Evolutionary conservation across 2,113 vertebrate genomes (phyloP).

Genomic region (Malurus elegans): DNA sequence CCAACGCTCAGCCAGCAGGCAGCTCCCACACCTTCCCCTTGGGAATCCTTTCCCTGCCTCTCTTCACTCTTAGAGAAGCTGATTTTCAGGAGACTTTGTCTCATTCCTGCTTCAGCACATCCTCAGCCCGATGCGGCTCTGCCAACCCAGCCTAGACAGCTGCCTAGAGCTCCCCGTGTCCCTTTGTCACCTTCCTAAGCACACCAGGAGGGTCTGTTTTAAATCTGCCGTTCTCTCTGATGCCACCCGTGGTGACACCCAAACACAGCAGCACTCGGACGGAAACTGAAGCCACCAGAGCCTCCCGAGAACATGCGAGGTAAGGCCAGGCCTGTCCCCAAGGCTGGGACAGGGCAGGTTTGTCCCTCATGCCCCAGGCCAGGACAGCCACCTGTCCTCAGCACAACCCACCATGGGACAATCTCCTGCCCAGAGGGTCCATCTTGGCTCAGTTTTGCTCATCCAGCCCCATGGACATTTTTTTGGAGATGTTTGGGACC

Average conservation of each 20-base stretch:
- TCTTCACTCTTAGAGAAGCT: not conserved
- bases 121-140: not conserved
- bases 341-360: not conserved
- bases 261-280: not conserved
- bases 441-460: not conserved
- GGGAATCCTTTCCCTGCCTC: not conserved
- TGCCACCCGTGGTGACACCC: not conserved
- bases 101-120: not conserved
- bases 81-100: not conserved
- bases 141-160: not conserved
- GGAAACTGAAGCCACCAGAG: constrained; percentile 12
- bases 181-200: not conserved
- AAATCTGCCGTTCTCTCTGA: constrained; percentile 35
- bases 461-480: not conserved
- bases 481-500: not conserved
- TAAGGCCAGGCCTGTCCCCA: not conserved
- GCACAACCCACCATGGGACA: fast-evolving
- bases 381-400: not conserved
- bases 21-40: not conserved
- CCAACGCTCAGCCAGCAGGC: not conserved
- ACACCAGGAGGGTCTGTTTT: not conserved
- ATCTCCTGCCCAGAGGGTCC: not conserved
- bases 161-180: not conserved
- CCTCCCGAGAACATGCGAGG: constrained; percentile 51
- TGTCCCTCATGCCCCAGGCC: not conserved